phyloP scores from a whole-genome alignment of 1,140 invertebrate species.

The Gerris buenoi region DNA sequence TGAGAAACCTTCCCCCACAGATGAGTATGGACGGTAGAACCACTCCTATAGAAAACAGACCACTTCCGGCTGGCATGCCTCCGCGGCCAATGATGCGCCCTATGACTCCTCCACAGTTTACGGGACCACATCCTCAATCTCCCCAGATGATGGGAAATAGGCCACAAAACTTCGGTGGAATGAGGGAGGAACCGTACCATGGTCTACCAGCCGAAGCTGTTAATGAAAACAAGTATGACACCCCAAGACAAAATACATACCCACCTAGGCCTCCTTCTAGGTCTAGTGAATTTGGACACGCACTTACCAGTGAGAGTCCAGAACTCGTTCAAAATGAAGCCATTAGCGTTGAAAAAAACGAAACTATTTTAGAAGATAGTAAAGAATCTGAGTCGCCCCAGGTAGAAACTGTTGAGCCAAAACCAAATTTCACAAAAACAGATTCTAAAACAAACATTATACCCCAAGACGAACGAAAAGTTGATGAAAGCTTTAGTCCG shows the following conservation, averaged over 20 bases:
- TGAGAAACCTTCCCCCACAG: conserved; percentile 1
- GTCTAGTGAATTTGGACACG: neutral
- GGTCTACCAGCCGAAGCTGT: neutral
- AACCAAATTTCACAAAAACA: neutral
- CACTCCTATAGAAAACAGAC: neutral
- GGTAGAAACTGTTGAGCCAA: neutral
- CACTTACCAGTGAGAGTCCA: neutral
- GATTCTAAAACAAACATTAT: neutral
- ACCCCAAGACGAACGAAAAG: neutral
- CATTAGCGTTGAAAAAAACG: neutral
- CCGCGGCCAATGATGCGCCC: neutral
- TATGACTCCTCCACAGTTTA: neutral
- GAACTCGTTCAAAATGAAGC: neutral
- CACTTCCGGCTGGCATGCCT: neutral
- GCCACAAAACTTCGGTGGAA: neutral
- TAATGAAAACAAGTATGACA: neutral
- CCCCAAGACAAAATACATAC: neutral
- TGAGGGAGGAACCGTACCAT: neutral
- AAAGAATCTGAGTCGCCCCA: too few species aligned
- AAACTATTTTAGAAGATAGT: too few species aligned
- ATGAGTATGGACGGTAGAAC: conserved; percentile 3
- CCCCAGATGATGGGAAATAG: neutral
- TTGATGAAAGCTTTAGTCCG: neutral
- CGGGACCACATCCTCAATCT: neutral
- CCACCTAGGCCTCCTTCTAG: neutral